Conservation (phyloP, 1,140 invertebrate genomes). For the Artemia franciscana region DNA sequence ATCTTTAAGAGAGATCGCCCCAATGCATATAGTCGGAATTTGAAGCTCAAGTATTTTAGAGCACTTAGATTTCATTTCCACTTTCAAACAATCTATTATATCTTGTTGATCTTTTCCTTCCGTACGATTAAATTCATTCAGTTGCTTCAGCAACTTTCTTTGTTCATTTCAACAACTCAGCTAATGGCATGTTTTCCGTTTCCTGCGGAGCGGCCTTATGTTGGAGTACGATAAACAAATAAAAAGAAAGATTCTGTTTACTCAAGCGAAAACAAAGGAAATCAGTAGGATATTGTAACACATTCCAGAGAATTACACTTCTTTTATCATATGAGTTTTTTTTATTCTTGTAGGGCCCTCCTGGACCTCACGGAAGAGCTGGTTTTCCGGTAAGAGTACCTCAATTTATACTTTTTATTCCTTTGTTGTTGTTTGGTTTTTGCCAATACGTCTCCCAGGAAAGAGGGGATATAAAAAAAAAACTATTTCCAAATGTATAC, state of each 20-base stretch:
- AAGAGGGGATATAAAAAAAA: neutral
- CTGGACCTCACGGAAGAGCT: neutral
- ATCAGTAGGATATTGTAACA: neutral
- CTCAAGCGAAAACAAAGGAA: neutral
- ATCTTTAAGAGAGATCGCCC: too few species aligned
- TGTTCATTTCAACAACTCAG: too few species aligned
- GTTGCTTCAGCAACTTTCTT: too few species aligned
- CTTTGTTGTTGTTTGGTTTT: neutral
- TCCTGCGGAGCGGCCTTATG: neutral
- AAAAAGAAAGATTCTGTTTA: neutral
- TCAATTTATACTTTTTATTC: too few species aligned
- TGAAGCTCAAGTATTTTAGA: too few species aligned
- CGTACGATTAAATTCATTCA: too few species aligned
- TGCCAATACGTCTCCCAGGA: neutral
- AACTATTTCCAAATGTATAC: too few species aligned
- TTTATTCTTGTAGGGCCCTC: neutral
- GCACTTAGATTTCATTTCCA: too few species aligned
- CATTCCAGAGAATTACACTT: neutral
- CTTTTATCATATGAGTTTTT: neutral
- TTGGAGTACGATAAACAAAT: neutral
- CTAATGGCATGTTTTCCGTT: neutral
- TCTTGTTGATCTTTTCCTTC: too few species aligned
- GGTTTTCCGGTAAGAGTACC: neutral
- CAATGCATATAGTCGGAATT: too few species aligned
- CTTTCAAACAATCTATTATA: too few species aligned